These are phyloP conservation scores for Danio rerio DNA, from an alignment of 2,113 vertebrate species.

Conservation along the genomic window GRCz12tu NC_133189.1:48804001-48804500, in stretches of 20 bases:
- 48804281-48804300: background rate
- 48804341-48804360: background rate
- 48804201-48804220: background rate
- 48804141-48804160: background rate
- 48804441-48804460: too few species aligned
- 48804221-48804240: background rate
- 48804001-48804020: background rate
- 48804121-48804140: background rate
- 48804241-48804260: background rate
- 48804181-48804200: background rate
- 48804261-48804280: too few species aligned
- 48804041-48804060: constrained; percentile 9
- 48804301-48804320: too few species aligned
- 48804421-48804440: too few species aligned
- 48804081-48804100: background rate
- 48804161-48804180: background rate
- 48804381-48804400: too few species aligned
- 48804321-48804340: too few species aligned
- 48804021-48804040: background rate
- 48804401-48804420: too few species aligned
- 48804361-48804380: too few species aligned
- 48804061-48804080: background rate
- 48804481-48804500: too few species aligned
- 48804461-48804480: too few species aligned
- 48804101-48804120: background rate